Base-by-base conservation (phyloP, 2,888 invertebrate genomes). In the Agriopis aurantiaria region DNA sequence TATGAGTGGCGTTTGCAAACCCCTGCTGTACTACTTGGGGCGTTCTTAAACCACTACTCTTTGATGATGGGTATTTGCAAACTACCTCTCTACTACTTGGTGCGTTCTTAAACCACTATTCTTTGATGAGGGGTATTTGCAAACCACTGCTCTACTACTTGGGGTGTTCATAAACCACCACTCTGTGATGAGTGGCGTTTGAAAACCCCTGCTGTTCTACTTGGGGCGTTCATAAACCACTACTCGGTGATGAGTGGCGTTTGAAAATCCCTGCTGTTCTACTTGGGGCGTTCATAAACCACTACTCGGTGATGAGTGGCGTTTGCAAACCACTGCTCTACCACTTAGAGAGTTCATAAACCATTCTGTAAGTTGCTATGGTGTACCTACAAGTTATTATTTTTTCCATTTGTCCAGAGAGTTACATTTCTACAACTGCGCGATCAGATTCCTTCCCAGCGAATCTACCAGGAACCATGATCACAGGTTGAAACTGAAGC, bases 401-500 rank as follows among this genome's bases (percentile, higher is more conserved):
- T 3, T 9, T 56, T 12, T 33, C 53, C 3, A n/a, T 52, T 46
- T 40, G 41, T 49, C 41, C 45, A 69, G 68, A 40, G 64, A 53
- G 43, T 41, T 69, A n/a, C 68, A 64, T 33, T 69, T 69, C 43
- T 43, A 69, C 64, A 64, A 69, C 58, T 7, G 55, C 49, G 55
- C 52, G 0, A 55, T 69, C 40, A 48, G 52, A 43, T 64, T 55
- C 12, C 49, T 6, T 5, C 68, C 68, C 11, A 45, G 10, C 33
- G 68, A 33, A 10, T 49, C 58, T 9, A 63, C 59, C 17, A 7
- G 12, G 8, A 14, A 55, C 14, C 49, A 51, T 41, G 68, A 71
- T 8, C 68, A 66, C 9, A 66, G 72, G 4, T 59, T 10, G 53
- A 69, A 59, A n/a, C 17, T 87, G 12, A 79, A 73, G 51, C 78